phyloP scores from a whole-genome alignment of 1,140 invertebrate genomes.

The Drosophila takahashii region DNA sequence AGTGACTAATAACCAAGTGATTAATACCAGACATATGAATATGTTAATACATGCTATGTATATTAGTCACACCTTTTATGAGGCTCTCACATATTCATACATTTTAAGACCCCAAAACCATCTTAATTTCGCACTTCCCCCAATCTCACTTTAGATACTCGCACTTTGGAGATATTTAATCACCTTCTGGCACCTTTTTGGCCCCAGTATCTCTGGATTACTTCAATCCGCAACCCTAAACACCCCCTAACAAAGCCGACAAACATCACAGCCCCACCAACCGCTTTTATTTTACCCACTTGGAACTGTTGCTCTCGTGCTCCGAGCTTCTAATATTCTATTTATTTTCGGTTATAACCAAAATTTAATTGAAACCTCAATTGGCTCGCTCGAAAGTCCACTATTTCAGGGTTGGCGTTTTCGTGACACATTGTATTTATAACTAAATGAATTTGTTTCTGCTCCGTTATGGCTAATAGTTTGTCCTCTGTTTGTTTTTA shows the following conservation, averaged over 20 bases:
- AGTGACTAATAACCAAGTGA: neutral
- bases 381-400: constrained; percentile 28
- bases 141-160: neutral
- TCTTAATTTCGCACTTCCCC: neutral
- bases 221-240: constrained; percentile 1
- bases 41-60: too few relatives aligned
- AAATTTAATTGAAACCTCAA: constrained; percentile 40
- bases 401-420: constrained; percentile 28
- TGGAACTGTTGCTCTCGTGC: constrained; percentile 52
- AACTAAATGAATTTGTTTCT: constrained; percentile 18
- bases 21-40: neutral
- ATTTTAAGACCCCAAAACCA: neutral
- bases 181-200: constrained; percentile 1
- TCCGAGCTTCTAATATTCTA: constrained; percentile 18
- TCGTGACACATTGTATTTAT: constrained; percentile 47
- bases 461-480: constrained; percentile 22
- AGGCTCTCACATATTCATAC: neutral
- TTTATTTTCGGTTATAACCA: constrained; percentile 44
- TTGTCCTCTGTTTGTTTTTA: constrained; percentile 22
- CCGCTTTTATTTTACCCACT: constrained; percentile 9
- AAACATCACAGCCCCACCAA: neutral
- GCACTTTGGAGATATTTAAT: constrained; percentile 1
- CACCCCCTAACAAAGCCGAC: too few relatives aligned
- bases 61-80: neutral
- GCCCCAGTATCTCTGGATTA: neutral